Evolutionary conservation across 2,888 invertebrate species (phyloP).

Genomic region (Cephus pulcher): DNA sequence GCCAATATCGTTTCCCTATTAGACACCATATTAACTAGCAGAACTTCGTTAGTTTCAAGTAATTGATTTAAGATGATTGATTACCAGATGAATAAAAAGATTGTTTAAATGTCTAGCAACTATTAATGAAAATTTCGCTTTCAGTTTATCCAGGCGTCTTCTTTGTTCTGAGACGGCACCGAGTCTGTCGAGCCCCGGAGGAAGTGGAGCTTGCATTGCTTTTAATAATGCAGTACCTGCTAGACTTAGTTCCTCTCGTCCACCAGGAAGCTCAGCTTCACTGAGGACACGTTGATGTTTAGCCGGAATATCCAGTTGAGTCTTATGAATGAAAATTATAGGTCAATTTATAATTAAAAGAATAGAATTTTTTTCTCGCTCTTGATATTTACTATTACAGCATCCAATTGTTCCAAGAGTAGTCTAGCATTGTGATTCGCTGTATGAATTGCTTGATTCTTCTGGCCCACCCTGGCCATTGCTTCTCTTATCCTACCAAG

Average conservation of each 20-base stretch:
- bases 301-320: slow-evolving; percentile 77
- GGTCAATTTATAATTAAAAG: not conserved
- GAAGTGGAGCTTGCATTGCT: slow-evolving; percentile 71
- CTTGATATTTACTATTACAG: slow-evolving; percentile 75
- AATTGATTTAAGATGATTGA: not conserved
- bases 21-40: not conserved
- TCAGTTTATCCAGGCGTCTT: slow-evolving; percentile 81
- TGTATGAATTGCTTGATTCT: slow-evolving; percentile 87
- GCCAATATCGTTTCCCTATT: slow-evolving; percentile 77
- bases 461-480: slow-evolving; percentile 92
- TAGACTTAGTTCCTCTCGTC: slow-evolving; percentile 73
- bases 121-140: slow-evolving; percentile 83
- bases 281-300: slow-evolving; percentile 76
- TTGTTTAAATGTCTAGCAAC: slow-evolving; percentile 93
- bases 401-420: slow-evolving; percentile 82
- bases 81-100: slow-evolving; percentile 89
- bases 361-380: not conserved
- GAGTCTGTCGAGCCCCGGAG: slow-evolving; percentile 67
- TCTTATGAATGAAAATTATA: slow-evolving; percentile 61
- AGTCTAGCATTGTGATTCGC: slow-evolving; percentile 88
- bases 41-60: not conserved
- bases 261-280: slow-evolving; percentile 78
- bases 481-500: slow-evolving; percentile 87
- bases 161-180: slow-evolving; percentile 86
- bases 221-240: slow-evolving; percentile 81